These are phyloP conservation scores for Eurytoma adleriae DNA, from an alignment of 2,888 invertebrate species.

Conservation along the genomic window DNA sequence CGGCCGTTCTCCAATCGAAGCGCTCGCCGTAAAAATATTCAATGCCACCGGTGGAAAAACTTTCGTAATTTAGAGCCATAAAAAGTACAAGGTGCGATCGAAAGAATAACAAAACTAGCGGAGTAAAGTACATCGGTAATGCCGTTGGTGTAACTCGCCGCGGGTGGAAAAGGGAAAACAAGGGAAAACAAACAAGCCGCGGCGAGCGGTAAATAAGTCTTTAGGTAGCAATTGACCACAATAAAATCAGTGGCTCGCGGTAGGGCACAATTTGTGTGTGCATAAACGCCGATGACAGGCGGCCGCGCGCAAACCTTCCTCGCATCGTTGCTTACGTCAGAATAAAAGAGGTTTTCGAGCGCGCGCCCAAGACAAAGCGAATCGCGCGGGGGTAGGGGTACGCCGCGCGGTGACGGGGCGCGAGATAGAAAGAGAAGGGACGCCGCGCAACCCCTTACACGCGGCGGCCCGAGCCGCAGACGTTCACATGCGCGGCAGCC, in stretches of 20 bases:
- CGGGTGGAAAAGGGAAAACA: not conserved
- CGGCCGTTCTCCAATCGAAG: no score
- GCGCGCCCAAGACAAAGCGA: constrained; percentile 8
- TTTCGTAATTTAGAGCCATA: no score
- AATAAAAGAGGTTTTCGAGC: constrained; percentile 13
- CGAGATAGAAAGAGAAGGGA: not conserved
- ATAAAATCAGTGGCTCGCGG: constrained; percentile 29
- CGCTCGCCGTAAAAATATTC: no score
- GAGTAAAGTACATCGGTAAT: no score
- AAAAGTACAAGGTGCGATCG: no score
- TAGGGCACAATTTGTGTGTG: constrained; percentile 21
- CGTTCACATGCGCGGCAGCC: not conserved
- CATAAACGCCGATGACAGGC: not conserved
- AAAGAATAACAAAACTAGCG: no score
- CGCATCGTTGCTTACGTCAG: constrained; percentile 34
- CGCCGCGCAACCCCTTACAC: not conserved
- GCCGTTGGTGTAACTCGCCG: no score
- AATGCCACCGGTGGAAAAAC: no score
- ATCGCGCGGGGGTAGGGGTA: no score
- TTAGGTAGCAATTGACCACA: constrained; percentile 29
- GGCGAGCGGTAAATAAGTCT: constrained; percentile 29
- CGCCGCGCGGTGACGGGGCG: no score
- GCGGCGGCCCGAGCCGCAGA: not conserved
- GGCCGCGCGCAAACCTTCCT: not conserved
- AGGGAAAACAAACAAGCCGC: constrained; percentile 35